These are phyloP conservation scores for Hanleya hanleyi DNA, from an alignment of 2,888 invertebrate genomes.

Conservation along the genomic window DNA sequence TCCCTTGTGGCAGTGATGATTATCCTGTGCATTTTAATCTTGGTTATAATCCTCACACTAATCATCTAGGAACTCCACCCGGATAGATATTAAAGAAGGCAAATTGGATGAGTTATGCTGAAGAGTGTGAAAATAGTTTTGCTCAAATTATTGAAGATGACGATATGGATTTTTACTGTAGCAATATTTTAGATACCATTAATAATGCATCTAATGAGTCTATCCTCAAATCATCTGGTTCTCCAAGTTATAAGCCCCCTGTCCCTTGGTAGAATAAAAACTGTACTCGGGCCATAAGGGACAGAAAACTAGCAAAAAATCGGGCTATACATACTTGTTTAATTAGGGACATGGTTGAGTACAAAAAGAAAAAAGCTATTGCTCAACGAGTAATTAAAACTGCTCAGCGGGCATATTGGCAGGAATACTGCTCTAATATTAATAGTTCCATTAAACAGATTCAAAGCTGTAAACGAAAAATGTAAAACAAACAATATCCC, in stretches of 20 bases:
- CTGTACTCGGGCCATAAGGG: neutral
- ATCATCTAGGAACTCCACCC: neutral
- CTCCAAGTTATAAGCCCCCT: neutral
- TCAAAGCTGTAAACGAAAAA: neutral
- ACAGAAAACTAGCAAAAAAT: neutral
- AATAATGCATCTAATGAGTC: neutral
- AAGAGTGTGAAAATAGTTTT: neutral
- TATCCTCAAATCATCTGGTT: neutral
- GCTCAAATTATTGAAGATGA: too few relatives aligned
- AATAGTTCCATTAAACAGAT: neutral
- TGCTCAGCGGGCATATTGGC: neutral
- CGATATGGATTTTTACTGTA: neutral
- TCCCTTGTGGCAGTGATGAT: neutral
- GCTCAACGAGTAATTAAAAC: neutral
- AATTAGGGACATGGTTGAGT: neutral
- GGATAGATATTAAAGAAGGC: neutral
- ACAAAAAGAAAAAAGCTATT: neutral
- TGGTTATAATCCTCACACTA: neutral
- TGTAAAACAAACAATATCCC: neutral
- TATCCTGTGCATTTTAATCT: neutral
- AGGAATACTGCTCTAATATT: neutral
- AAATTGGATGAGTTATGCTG: neutral
- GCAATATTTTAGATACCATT: neutral
- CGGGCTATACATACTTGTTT: neutral
- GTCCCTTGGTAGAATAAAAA: neutral